Evolutionary conservation across 2,888 invertebrate species (phyloP), one percentile per base, ranked within the genome.

Genomic region (Apamea sordens): DNA sequence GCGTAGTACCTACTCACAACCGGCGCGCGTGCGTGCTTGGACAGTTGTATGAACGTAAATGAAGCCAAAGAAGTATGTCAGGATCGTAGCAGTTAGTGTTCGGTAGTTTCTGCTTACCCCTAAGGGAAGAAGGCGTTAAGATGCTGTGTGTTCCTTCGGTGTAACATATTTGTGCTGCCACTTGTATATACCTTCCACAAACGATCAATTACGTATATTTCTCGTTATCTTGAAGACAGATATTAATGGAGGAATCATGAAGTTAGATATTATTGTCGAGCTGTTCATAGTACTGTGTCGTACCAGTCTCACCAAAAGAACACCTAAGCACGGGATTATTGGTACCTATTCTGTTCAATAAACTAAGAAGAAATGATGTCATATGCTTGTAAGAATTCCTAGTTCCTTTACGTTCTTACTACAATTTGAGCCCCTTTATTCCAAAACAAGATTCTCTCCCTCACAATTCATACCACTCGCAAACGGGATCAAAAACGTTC

Each of bases 401-500:
- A 24, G 18, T 47, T 79, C 2, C n/a, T 56, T 44, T 2, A n/a
- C 0, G n/a, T 61, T 41, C n/a, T 8, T 13, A 8, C 15, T 50
- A 50, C 21, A 44, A 61, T n/a, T 73, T 47, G 8, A 41, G 71
- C 61, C 21, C 41, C 15, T 65, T 76, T 61, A 36, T 73, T 71
- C 11, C 13, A 24, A 56, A 44, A 63, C 63, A 28, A 18, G 21
- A 63, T 75, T 53, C 50, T 15, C 28, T 56, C 36, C 65, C 47
- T 41, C 44, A 15, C 68, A 70, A 63, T 70, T 80, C 61, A 44
- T 63, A 36, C 41, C 21, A 15, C 50, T 44, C 47, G n/a, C 68
- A 83, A 83, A 81, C 71, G 65, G 28, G 77, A 76, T 80, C 65
- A 83, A 79, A 84, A 74, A 50, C 47, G 64, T 71, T 64, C 53